phyloP scores from a whole-genome alignment of 1,140 invertebrate genomes.

The Carposina sasakii region DNA sequence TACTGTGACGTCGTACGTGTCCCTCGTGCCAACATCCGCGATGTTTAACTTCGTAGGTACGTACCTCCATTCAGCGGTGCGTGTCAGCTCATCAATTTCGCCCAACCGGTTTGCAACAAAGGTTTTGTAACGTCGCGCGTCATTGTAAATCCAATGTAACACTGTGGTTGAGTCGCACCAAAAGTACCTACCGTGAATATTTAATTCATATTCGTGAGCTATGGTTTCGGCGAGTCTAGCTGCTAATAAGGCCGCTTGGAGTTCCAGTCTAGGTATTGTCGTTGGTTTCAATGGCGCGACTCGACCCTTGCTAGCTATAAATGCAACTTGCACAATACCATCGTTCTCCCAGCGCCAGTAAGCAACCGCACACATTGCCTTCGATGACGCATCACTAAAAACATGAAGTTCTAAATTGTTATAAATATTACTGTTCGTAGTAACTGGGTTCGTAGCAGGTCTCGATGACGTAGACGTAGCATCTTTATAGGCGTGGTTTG shows the following conservation, averaged over 20 bases:
- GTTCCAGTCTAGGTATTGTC: slow-evolving; percentile 11
- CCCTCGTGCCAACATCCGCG: slow-evolving; percentile 34
- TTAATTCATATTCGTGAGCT: slow-evolving; percentile 11
- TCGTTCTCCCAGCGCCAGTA: slow-evolving; percentile 14
- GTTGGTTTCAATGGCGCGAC: slow-evolving; percentile 11
- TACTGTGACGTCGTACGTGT: slow-evolving; percentile 1
- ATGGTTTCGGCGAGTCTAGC: slow-evolving; percentile 15
- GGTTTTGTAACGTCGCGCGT: slow-evolving; percentile 28
- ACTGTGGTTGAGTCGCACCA: slow-evolving; percentile 40
- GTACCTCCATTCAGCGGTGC: slow-evolving; percentile 31
- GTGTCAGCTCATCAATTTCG: slow-evolving; percentile 34
- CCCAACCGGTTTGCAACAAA: slow-evolving; percentile 34
- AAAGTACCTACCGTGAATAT: slow-evolving; percentile 9
- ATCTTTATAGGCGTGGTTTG: not conserved
- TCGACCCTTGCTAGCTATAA: slow-evolving; percentile 15
- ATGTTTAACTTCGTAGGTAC: slow-evolving; percentile 37
- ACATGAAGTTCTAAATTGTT: slow-evolving; percentile 21
- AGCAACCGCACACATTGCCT: slow-evolving; percentile 33
- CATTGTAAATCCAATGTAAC: slow-evolving; percentile 34
- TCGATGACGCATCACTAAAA: slow-evolving; percentile 27
- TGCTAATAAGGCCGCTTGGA: slow-evolving; percentile 14
- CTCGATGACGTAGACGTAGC: not conserved
- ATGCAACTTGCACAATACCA: slow-evolving; percentile 21
- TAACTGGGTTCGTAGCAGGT: slow-evolving; percentile 6
- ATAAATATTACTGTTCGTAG: slow-evolving; percentile 5